Base-by-base conservation (phyloP, 35 echinoderm and acorn worm genomes). In the Chiridota heheva region DNA sequence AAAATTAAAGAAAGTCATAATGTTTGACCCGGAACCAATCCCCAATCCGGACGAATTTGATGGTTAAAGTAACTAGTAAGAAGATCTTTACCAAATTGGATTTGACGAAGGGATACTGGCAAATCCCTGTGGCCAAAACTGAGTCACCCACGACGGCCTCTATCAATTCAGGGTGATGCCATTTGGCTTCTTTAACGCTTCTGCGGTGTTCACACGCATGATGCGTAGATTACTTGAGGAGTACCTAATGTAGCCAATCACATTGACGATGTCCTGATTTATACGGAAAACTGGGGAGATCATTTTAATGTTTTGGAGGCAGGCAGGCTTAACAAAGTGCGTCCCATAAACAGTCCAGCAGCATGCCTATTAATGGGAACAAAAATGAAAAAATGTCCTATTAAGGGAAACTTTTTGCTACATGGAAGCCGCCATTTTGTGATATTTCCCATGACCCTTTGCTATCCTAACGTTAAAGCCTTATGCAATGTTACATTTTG, bases 1-100 rank as follows among this genome's bases (percentile, higher is more conserved):
- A 29, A 71, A 72, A 8, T 20, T 80, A 32, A 91, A 80, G 42
- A 55, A 65, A 16, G 31, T 36, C 41, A 70, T 70, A 4, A 33
- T 78, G 20, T 74, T 90, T 18, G 88, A 90, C 81, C 62, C 84
- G 4, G 88, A 90, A 67, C 88, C 81, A 17, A 66, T 90, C 20
- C 68, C 68, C 2, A 55, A 72, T 36, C 81, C 29, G 40, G 77
- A 81, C 12, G 86, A 88, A 46, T 59, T n/a, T 89, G 4, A 58
- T 89, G 22, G 62, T 67, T 26, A 61, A 74, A 48, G 70, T 89
- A 48, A 70, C 58, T 7, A 46, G 46, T 45, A 80, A 63, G 45
- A 20, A 63, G 24, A 66, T 43, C 48, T 85, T 90, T 43, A 32
- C 88, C 7, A 85, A 85, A 77, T 40, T 86, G 13, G 83, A 86